Base-by-base conservation (phyloP, 2,113 vertebrate species). In the Carassius gibelio region DNA sequence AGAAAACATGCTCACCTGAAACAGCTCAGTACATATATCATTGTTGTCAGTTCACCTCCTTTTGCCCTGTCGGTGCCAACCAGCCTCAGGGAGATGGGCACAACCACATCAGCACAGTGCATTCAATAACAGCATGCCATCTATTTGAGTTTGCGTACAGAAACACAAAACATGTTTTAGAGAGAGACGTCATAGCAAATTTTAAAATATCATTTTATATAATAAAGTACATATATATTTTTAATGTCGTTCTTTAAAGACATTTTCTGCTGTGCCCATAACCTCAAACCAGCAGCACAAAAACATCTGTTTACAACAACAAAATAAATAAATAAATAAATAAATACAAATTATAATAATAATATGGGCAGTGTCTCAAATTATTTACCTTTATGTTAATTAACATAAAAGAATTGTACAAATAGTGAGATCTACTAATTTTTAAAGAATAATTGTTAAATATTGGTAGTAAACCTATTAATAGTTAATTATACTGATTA, bases 1-100 rank as follows among this genome's bases (percentile, higher is more conserved):
- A 78, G 50, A 84, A 82, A 6, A 69, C 71, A 8, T 74, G n/a
- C 76, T 38, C 61, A 88, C 48, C 85, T 78, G 85, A 80, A 79
- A 57, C 77, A 72, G 55, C 61, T 77, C 66, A 62, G 26, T 42
- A 59, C 42, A 76, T 30, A 30, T 42, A 42, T 19, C 19, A n/a
- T 84, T 64, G 52, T 4, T 57, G 42, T 45, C 36, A 62, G 30
- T 55, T 72, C 78, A 74, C 30, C 38, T 62, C 10, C 23, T 75
- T 82, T 68, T 59, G 4, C 30, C 5, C n/a, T 26, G n/a, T 38
- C 72, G 9, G 48, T 68, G 74, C 78, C 78, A 84, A 36, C 42
- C 55, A 34, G 19, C 61, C n/a, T 34, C 38, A 52, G 59, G 13
- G 14, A 48, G 26, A 11, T n/a, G 36, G 30, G 68, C 48, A 71